Evolutionary conservation across 2,113 vertebrate genomes (phyloP), one percentile per base, ranked within the genome.

Genomic region (Muntiacus muntjak): DNA sequence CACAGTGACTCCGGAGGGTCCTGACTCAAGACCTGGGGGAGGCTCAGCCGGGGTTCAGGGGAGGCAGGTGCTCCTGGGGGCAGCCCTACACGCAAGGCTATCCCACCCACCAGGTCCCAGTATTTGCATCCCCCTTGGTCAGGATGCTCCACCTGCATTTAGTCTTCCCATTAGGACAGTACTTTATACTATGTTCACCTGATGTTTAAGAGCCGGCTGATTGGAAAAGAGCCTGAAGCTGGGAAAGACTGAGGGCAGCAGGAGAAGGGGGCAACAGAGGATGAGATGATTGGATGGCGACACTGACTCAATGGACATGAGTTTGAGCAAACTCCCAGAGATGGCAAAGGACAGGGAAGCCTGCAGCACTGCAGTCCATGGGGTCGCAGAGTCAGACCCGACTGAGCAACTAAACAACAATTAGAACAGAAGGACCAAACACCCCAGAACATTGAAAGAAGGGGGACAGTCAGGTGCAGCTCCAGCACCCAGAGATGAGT

Each of bases 1-100:
- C 55, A 15, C 0, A 12, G 2, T 3, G 92, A 36, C 28, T 6
- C 76, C 45, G 21, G 87, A 78, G 30, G 30, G 9, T n/a, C 12
- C 36, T 23, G 86, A 84, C 47, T 19, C 0, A 9, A 28, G 17
- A 3, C 4, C 7, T 11, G 43, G 11, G 16, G 9, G 19, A 55
- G 76, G 11, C 30, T 78, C 1, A 0, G 40, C 3, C 1, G 1
- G 7, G 33, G 25, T 2, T 64, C 33, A 8, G 13, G 28, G 5
- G 14, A 30, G 9, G 21, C 13, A 33, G 40, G 9, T 2, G 82
- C 30, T 30, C 36, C 64, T 43, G 8, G 81, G 14, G 40, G 30
- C 30, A 14, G 16, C 60, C 50, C 81, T 64, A 28, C 19, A 17
- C 7, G 25, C 16, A 9, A 21, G 33, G 15, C 82, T 3, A 0